Percentiles rank a stretch among this genome's conserved stretches.
Evolutionary conservation across 1,140 invertebrate species (phyloP).

Genomic region (Solenopsis fugax): DNA sequence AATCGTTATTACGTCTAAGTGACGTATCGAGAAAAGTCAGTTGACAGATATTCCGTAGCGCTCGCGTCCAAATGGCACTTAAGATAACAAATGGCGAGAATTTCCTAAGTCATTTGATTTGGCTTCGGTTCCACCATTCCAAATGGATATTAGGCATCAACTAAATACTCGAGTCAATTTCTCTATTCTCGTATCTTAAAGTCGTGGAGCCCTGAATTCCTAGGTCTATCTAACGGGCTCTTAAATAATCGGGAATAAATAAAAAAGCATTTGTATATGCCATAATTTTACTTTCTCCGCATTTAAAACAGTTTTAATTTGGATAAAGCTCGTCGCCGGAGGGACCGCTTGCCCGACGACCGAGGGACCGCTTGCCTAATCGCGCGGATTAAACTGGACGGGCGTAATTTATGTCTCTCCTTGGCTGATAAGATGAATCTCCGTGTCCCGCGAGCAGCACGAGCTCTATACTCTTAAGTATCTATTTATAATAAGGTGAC

Average conservation of each 20-base stretch:
- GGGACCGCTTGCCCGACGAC: slow-evolving; percentile 38
- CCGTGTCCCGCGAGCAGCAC: slow-evolving; percentile 60
- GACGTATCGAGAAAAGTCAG: slow-evolving; percentile 5
- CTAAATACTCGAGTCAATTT: slow-evolving; percentile 12
- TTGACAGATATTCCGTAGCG: not conserved
- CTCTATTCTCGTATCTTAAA: slow-evolving; percentile 11
- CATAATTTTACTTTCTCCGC: slow-evolving; percentile 29
- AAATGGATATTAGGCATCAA: slow-evolving; percentile 30
- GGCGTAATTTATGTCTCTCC: slow-evolving; percentile 75
- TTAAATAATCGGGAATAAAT: slow-evolving; percentile 37
- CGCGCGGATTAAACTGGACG: slow-evolving; percentile 64
- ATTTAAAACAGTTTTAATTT: slow-evolving; percentile 44
- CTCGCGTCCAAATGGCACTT: not conserved
- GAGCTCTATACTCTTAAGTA: slow-evolving; percentile 67
- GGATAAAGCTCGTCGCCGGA: not conserved
- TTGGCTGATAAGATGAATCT: slow-evolving; percentile 79
- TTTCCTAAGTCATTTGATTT: slow-evolving; percentile 29
- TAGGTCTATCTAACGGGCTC: not conserved
- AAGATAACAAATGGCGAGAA: slow-evolving; percentile 6
- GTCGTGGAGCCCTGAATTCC: not conserved
- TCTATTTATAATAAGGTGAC: slow-evolving; percentile 82
- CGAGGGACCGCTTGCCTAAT: slow-evolving; percentile 63
- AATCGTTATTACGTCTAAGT: slow-evolving; percentile 30
- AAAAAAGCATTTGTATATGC: slow-evolving; percentile 19
- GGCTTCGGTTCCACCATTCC: no score